Evolutionary conservation across 1,140 invertebrate genomes (phyloP), one percentile per base, ranked within the genome.

Genomic region (Arion vulgaris): DNA sequence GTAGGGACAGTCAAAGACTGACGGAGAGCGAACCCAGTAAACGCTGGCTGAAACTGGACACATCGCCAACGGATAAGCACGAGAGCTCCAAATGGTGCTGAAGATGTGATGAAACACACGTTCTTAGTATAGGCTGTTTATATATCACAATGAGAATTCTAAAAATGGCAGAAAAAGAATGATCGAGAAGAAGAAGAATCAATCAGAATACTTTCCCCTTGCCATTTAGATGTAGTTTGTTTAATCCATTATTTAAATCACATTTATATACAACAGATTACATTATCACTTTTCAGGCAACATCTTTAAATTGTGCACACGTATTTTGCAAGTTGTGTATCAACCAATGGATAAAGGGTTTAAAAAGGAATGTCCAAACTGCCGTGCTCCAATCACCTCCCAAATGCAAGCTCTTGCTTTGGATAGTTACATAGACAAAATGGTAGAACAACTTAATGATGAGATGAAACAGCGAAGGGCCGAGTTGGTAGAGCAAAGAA

Each of bases 251-350:
- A 2, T 26, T 23, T 57, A 23, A 57, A 57, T 19, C 19, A 57
- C 51, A 23, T 57, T 9, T n/a, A n/a, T 23, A 2, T 57, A 23
- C n/a, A 66, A 17, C 11, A 66, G n/a, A 66, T 66, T n/a, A 15
- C 13, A 39, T n/a, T 75, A 17, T 28, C 45, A 9, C 83, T 84
- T 85, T 86, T 72, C 85, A 94, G 93, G 95, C 96, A 0, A 95
- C 94, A 26, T 95, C 95, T 0, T 90, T 96, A 11, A 95, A 94
- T 88, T 97, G 96, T 89, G 94, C 94, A 0, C 96, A 97, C 85
- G 95, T 95, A 0, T 96, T 96, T 88, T 97, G 96, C 89, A 92
- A 94, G 41, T 93, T 94, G 85, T 97, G 96, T 88, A 96, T 97
- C 49, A 89, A 91, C 0, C 90, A 92, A 72, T 97, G 96, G 96